phyloP scores from a whole-genome alignment of 2,797 vertebrate species.

The Pangasius djambal region DNA sequence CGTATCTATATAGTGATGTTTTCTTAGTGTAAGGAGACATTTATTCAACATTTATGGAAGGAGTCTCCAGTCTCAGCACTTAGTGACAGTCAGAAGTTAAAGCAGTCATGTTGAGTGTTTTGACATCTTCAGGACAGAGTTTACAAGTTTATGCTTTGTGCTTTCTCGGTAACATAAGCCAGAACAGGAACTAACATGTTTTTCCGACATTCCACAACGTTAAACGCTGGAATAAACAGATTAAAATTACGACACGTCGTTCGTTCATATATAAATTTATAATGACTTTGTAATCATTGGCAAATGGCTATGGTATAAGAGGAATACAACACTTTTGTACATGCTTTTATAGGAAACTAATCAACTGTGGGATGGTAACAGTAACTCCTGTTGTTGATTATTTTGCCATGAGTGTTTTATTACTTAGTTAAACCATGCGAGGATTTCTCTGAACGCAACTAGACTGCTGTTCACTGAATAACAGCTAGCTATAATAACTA shows the following conservation, averaged over 20 bases:
- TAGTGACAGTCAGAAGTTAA: neutral
- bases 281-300: too few relatives aligned
- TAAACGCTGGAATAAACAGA: too few relatives aligned
- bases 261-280: too few relatives aligned
- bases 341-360: too few relatives aligned
- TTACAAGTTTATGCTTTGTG: neutral
- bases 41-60: neutral
- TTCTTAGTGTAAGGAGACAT: neutral
- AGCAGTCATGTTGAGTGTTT: neutral
- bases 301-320: too few relatives aligned
- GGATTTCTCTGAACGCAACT: neutral
- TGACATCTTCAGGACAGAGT: neutral
- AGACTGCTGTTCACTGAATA: neutral
- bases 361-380: too few relatives aligned
- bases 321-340: too few relatives aligned
- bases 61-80: neutral
- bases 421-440: neutral
- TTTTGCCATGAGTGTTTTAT: too few relatives aligned
- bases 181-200: neutral
- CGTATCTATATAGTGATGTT: neutral
- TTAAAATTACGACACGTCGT: too few relatives aligned
- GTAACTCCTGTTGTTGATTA: too few relatives aligned
- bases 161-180: neutral
- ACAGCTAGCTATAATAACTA: neutral
- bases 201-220: neutral